A percentile compares a stretch with the other conserved stretches of the same genome.
phyloP scores from a whole-genome alignment of 2,888 invertebrate genomes.

The Diaprepes abbreviatus region DNA sequence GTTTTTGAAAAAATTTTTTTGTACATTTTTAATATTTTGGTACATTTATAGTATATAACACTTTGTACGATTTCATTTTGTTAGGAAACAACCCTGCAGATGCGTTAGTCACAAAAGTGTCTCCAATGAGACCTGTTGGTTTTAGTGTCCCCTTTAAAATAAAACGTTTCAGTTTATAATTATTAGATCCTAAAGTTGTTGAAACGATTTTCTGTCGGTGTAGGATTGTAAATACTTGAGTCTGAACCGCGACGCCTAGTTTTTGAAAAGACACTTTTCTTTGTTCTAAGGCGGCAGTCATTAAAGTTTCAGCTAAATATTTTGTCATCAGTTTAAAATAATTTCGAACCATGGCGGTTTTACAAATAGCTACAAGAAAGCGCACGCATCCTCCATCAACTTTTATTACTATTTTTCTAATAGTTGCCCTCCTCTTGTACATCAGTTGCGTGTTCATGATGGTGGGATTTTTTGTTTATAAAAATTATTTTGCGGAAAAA shows the following conservation, averaged over 20 bases:
- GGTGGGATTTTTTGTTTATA: slow-evolving; percentile 46
- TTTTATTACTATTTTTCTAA: slow-evolving; percentile 35
- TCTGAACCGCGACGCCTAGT: neutral
- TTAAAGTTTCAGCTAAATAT: neutral
- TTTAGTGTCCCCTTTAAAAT: slow-evolving; percentile 32
- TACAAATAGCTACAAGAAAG: slow-evolving; percentile 36
- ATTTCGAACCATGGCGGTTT: slow-evolving; percentile 28
- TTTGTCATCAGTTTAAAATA: neutral
- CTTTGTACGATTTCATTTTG: slow-evolving; percentile 22
- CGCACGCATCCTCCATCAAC: slow-evolving; percentile 39
- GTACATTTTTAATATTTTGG: slow-evolving; percentile 11
- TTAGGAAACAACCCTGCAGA: slow-evolving; percentile 34
- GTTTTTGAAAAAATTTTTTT: too few species aligned
- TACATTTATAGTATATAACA: slow-evolving; percentile 6
- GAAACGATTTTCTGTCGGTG: neutral
- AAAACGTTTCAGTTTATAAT: slow-evolving; percentile 13
- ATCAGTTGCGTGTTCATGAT: slow-evolving; percentile 42
- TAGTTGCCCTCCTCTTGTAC: slow-evolving; percentile 37
- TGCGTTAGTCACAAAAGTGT: slow-evolving; percentile 58
- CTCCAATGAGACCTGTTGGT: slow-evolving; percentile 62
- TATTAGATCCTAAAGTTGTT: neutral
- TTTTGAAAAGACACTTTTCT: neutral
- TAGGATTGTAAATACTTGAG: neutral
- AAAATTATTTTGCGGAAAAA: slow-evolving; percentile 37
- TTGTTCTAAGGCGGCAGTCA: neutral